Base-by-base conservation (phyloP, 2,113 vertebrate genomes). In the Progne subis region DNA sequence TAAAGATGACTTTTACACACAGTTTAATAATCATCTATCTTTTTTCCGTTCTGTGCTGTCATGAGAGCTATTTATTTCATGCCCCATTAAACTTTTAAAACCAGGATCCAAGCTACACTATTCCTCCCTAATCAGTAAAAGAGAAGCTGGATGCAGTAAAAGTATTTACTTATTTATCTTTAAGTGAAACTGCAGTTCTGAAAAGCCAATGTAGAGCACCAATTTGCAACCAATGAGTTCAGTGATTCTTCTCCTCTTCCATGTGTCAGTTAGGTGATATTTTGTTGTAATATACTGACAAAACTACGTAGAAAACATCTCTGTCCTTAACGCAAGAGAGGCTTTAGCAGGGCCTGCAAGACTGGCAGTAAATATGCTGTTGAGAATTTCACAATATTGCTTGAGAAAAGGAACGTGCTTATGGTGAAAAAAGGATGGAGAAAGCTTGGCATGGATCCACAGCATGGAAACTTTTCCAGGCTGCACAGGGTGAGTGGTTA, bases 1-100 rank as follows among this genome's bases (percentile, higher is more conserved):
- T 91, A 96, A 91, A 95, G 55, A 94, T 8, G 41, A 88, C 77
- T 95, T 97, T 86, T 88, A 88, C 71, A 89, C 65, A 63, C 47
- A 90, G 86, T 85, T 95, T 72, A 94, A 83, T 93, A 91, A 90
- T 92, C 28, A 86, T 86, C 78, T 94, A 76, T 89, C 29, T 92
- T 91, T 79, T 81, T 92, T 82, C 71, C 1, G 1, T 82, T 90
- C 80, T 63, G 32, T 70, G 79, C 65, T 95, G 81, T 90, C 92
- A 88, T 65, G 94, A 90, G 79, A 92, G 55, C 90, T 86, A 93
- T 93, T 94, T 90, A 95, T 95, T 95, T 95, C 76, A 92, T 82
- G 82, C 61, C 95, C 82, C 89, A 67, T 92, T 88, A 94, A 86
- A 81, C 72, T 88, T 94, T 59, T 90, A 90, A 91, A 96, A 82